Evolutionary conservation across 2,113 vertebrate species (phyloP).

Genomic region (Sterrhoptilus dennistouni): DNA sequence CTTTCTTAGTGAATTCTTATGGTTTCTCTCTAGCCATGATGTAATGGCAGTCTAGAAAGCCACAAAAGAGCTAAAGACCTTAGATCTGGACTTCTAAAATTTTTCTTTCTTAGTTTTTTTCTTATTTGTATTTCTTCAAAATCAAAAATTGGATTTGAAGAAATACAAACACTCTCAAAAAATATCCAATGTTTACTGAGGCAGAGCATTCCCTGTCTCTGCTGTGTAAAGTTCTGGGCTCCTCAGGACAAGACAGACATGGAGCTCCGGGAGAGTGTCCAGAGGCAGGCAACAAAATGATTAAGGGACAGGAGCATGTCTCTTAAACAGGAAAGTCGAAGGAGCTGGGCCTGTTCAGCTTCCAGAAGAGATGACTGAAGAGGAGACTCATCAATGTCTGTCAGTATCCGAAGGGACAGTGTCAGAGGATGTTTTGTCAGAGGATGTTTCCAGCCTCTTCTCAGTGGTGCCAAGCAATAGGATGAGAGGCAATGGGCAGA

Average conservation of each 20-base stretch:
- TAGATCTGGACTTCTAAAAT: not conserved
- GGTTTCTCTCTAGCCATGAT: not conserved
- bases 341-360: not conserved
- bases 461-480: accelerated
- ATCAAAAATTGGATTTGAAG: not conserved
- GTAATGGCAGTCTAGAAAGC: not conserved
- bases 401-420: not conserved
- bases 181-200: not conserved
- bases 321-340: not conserved
- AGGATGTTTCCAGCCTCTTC: not conserved
- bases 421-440: not conserved
- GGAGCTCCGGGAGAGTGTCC: not conserved
- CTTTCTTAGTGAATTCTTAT: not conserved
- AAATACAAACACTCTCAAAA: not conserved
- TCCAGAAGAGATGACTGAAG: not conserved
- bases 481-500: not conserved
- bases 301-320: not conserved
- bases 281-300: not conserved
- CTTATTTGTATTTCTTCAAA: not conserved
- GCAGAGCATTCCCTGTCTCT: not conserved
- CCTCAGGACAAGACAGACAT: not conserved
- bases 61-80: not conserved
- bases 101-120: not conserved
- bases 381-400: not conserved
- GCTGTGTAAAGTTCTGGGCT: not conserved